A percentile compares a stretch with the other conserved stretches of the same genome.
Evolutionary conservation across 2,113 vertebrate genomes (phyloP).

Genomic region (Poeciliopsis prolifica): DNA sequence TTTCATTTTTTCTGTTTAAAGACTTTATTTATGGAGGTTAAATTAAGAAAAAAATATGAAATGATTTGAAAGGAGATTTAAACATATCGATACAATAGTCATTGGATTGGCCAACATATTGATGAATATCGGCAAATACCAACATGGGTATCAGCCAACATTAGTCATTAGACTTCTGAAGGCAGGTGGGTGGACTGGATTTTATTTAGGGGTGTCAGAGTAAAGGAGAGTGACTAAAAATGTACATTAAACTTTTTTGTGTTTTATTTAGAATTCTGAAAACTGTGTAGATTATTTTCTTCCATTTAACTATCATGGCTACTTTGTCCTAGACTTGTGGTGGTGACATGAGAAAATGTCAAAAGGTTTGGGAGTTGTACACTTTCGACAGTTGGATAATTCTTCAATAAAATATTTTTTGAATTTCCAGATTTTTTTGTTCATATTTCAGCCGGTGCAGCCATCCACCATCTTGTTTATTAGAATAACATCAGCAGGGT

Average conservation of each 20-base stretch:
- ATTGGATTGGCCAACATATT: too few relatives aligned
- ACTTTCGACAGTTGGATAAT: not conserved
- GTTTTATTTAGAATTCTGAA: not conserved
- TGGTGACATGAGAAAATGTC: not conserved
- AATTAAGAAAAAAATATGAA: constrained; percentile 51
- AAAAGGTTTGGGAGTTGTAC: not conserved
- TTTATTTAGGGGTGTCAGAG: too few relatives aligned
- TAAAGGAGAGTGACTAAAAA: too few relatives aligned
- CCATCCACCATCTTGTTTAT: constrained; percentile 1
- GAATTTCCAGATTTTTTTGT: not conserved
- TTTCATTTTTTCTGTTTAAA: constrained; percentile 5
- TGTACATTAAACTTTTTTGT: too few relatives aligned
- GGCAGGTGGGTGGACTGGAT: too few relatives aligned
- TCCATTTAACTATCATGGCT: not conserved
- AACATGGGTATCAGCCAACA: too few relatives aligned
- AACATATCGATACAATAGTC: too few relatives aligned
- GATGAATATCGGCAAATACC: too few relatives aligned
- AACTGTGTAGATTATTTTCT: not conserved
- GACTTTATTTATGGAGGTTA: constrained; percentile 75
- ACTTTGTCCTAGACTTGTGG: not conserved
- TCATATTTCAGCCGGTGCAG: not conserved
- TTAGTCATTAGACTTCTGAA: too few relatives aligned
- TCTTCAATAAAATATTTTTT: constrained; percentile 7
- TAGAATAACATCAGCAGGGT: not conserved
- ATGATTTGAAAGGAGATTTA: too few relatives aligned